These are phyloP conservation scores for Tauraco hartlaubi DNA, from an alignment of 2,797 vertebrate species.

Conservation along the genomic window DNA sequence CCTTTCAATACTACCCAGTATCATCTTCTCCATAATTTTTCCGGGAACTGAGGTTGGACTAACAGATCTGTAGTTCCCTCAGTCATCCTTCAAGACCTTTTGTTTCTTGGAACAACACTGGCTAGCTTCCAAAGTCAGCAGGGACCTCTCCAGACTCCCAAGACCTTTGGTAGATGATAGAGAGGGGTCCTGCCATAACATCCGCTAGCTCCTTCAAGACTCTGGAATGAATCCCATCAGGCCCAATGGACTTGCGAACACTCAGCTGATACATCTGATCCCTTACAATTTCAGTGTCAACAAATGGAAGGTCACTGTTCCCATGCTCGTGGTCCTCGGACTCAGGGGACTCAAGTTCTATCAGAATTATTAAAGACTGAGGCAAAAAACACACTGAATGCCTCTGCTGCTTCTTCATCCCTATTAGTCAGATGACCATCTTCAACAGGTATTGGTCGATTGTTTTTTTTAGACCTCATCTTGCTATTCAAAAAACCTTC, in stretches of 20 bases:
- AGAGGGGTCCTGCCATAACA: not conserved
- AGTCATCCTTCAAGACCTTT: not conserved
- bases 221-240: too few relatives aligned
- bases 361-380: not conserved
- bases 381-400: not conserved
- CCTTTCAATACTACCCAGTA: not conserved
- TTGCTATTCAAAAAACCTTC: not conserved
- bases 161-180: not conserved
- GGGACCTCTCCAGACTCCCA: not conserved
- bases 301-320: not conserved
- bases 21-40: not conserved
- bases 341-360: not conserved
- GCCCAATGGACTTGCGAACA: not conserved
- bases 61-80: not conserved
- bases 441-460: not conserved
- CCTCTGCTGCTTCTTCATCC: not conserved
- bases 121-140: not conserved
- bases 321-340: accelerated
- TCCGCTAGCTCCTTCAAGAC: not conserved
- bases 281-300: not conserved
- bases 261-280: not conserved
- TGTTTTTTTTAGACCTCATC: not conserved
- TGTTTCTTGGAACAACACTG: not conserved
- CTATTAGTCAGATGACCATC: not conserved
- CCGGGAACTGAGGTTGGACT: not conserved